A percentile compares a stretch with the other conserved stretches of the same genome.
Conservation (phyloP, 2,797 vertebrate genomes). For the Muraenolepis orangiensis region DNA sequence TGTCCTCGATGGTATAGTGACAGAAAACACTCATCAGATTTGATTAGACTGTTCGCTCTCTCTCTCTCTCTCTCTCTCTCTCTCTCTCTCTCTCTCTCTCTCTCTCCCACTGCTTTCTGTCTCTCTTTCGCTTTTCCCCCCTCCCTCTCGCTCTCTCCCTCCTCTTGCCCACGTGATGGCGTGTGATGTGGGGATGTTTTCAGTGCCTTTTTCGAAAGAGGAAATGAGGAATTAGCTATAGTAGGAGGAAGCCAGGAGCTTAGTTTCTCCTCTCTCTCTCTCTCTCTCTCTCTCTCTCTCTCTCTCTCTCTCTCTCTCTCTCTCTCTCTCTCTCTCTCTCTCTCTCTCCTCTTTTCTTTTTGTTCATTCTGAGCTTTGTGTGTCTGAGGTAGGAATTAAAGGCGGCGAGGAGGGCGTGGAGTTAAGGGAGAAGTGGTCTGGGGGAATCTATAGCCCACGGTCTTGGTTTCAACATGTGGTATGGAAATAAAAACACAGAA, state of each 20-base stretch:
- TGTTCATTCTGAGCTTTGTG: background rate
- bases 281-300: slow-evolving; percentile 27
- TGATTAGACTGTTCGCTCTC: slow-evolving; percentile 65
- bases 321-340: slow-evolving; percentile 19
- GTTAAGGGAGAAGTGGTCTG: background rate
- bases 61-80: background rate
- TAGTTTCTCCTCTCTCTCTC: slow-evolving; percentile 58
- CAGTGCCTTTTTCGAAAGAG: slow-evolving; percentile 67
- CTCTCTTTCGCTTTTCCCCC: too few relatives aligned
- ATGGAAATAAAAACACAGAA: background rate
- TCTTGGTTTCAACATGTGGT: background rate
- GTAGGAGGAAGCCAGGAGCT: slow-evolving; percentile 75
- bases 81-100: background rate
- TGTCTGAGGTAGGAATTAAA: slow-evolving; percentile 7
- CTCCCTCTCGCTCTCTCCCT: slow-evolving; percentile 27
- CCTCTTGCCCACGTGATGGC: slow-evolving; percentile 68
- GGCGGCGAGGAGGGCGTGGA: background rate
- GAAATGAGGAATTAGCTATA: slow-evolving; percentile 79
- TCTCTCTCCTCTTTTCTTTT: slow-evolving; percentile 44
- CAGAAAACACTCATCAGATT: slow-evolving; percentile 70
- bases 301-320: slow-evolving; percentile 29
- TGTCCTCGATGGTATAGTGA: slow-evolving; percentile 51
- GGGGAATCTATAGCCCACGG: background rate
- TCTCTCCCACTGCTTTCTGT: slow-evolving; percentile 6
- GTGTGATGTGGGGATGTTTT: slow-evolving; percentile 61